These are phyloP conservation scores for Rhombomys opimus DNA, from an alignment of 2,113 vertebrate genomes.

Conservation along the genomic window DNA sequence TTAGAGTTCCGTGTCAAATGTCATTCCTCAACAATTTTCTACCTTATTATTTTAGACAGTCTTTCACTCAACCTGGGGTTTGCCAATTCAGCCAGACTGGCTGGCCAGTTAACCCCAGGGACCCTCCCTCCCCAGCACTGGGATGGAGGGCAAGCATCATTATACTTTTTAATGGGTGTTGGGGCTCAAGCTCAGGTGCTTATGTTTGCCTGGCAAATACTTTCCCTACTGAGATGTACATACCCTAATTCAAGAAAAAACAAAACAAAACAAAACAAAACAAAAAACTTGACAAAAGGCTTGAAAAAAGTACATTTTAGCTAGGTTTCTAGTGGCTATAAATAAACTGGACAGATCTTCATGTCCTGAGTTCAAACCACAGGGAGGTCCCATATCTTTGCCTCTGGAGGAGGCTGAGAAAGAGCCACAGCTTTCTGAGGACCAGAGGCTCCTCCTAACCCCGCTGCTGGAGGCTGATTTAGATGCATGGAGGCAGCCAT, in stretches of 20 bases:
- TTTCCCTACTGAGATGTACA: not conserved
- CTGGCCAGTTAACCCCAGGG: not conserved
- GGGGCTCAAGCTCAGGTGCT: not conserved
- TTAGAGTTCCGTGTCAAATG: not conserved
- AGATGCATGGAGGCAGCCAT: not conserved
- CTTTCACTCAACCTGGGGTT: not conserved
- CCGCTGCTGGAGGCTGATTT: not conserved
- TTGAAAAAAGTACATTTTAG: not conserved
- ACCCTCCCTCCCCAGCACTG: not conserved
- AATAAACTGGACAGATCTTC: not conserved
- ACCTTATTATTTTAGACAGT: not conserved
- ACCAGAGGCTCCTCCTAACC: not conserved
- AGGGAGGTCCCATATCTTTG: not conserved
- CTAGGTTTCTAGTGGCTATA: not conserved
- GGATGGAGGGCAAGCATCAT: not conserved
- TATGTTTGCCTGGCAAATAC: not conserved
- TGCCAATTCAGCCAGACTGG: not conserved
- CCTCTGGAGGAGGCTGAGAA: not conserved
- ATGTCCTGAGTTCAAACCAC: not conserved
- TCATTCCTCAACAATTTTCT: not conserved
- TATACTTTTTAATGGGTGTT: not conserved
- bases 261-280: not conserved
- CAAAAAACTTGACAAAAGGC: not conserved
- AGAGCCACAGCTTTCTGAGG: not conserved
- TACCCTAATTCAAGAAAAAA: not conserved